phyloP scores from a whole-genome alignment of 2,888 invertebrate genomes.

The Chrysodeixis includens region DNA sequence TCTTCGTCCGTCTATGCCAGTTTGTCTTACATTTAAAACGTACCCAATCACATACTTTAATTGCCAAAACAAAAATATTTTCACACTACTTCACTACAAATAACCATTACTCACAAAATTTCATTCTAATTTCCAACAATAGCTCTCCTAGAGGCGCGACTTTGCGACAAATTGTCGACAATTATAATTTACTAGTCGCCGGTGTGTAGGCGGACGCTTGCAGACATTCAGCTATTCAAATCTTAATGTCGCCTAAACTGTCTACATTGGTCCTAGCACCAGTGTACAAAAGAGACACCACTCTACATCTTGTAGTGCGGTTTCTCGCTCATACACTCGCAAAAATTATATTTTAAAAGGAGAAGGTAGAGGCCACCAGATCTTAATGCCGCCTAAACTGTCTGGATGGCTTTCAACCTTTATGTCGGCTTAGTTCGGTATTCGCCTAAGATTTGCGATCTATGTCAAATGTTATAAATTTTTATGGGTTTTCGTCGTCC shows the following conservation, averaged over 20 bases:
- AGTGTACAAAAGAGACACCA: too few species aligned
- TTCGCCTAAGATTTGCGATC: constrained; percentile 35
- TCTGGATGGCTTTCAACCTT: constrained; percentile 59
- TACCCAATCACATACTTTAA: too few species aligned
- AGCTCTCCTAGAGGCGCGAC: constrained; percentile 27
- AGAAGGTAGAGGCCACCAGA: too few species aligned
- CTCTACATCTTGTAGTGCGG: too few species aligned
- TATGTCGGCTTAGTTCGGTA: constrained; percentile 27
- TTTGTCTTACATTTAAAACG: too few species aligned
- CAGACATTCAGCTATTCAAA: constrained; percentile 49
- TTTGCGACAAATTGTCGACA: constrained; percentile 60
- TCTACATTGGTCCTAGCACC: too few species aligned
- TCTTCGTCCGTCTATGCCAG: too few species aligned
- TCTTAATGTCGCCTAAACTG: constrained; percentile 60
- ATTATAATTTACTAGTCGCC: constrained; percentile 59
- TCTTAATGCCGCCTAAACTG: constrained; percentile 60
- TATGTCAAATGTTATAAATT: constrained; percentile 31
- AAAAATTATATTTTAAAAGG: too few species aligned
- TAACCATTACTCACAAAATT: constrained; percentile 39
- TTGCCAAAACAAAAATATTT: neutral
- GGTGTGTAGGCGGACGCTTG: constrained; percentile 50
- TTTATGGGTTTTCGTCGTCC: constrained; percentile 20
- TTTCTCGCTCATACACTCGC: too few species aligned
- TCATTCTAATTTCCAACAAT: constrained; percentile 28
- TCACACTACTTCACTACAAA: neutral